Percentiles rank a stretch among this genome's conserved stretches.
Conservation (phyloP, 2,797 vertebrate species). For the Sebastiscus tertius region DNA sequence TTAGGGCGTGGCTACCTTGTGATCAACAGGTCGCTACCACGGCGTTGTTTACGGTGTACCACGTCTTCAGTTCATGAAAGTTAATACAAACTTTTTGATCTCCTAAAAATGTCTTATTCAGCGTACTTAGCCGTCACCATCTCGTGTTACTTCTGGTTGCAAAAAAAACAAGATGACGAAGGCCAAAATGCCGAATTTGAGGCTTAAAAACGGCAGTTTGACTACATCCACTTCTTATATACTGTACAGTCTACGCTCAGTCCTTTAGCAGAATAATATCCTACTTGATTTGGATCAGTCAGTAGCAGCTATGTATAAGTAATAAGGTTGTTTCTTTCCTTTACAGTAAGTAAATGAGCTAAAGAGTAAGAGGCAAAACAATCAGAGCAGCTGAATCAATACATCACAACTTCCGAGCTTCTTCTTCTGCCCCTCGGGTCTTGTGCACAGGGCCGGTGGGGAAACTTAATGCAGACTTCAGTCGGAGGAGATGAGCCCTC, state of each 20-base stretch:
- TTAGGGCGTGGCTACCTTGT: too few relatives aligned
- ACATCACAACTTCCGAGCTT: constrained; percentile 3
- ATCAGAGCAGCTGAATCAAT: constrained; percentile 35
- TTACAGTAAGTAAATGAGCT: constrained; percentile 3
- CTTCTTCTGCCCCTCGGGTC: constrained; percentile 11
- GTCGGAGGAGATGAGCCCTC: constrained; percentile 61
- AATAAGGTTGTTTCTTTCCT: not conserved
- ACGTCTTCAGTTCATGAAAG: too few relatives aligned
- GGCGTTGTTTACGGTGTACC: too few relatives aligned
- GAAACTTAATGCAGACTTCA: constrained; percentile 44
- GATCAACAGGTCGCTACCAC: too few relatives aligned
- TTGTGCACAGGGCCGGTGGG: not conserved
- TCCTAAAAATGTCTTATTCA: too few relatives aligned
- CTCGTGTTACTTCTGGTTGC: too few relatives aligned
- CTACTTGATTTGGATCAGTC: not conserved
- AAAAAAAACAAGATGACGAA: too few relatives aligned
- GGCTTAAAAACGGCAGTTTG: too few relatives aligned
- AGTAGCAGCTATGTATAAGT: not conserved
- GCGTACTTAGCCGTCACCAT: too few relatives aligned
- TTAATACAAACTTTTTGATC: too few relatives aligned
- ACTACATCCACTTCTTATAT: too few relatives aligned
- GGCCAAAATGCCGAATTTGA: too few relatives aligned
- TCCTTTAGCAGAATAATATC: not conserved
- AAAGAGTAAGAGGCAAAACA: constrained; percentile 3
- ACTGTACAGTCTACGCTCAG: not conserved